Conservation (phyloP, 2,797 vertebrate species). For the Megalops cyprinoides region DNA sequence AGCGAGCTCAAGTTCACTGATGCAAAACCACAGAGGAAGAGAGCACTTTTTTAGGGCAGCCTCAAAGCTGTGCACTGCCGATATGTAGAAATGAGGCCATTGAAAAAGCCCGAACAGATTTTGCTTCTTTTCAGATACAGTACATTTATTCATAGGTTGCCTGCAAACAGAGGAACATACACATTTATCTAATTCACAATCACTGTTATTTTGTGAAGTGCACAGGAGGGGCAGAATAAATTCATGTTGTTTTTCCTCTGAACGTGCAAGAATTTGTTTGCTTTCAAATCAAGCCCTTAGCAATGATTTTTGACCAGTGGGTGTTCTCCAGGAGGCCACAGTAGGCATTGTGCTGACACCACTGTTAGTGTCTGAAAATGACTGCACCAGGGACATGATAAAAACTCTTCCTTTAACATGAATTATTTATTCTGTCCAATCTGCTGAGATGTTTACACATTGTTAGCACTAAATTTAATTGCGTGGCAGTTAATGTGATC, state of each 20-base stretch:
- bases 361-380: conserved; percentile 20
- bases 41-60: background rate
- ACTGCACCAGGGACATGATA: conserved; percentile 49
- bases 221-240: background rate
- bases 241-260: background rate
- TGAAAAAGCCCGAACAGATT: background rate
- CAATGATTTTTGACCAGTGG: background rate
- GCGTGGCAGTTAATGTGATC: conserved; percentile 25
- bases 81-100: background rate
- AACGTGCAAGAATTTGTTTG: background rate
- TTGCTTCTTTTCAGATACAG: background rate
- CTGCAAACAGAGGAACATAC: background rate
- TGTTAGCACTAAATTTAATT: conserved; percentile 23
- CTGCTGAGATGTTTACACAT: conserved; percentile 19
- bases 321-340: background rate
- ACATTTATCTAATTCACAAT: background rate
- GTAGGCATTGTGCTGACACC: background rate
- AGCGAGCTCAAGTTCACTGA: conserved; percentile 18
- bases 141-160: background rate
- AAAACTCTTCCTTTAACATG: conserved; percentile 37
- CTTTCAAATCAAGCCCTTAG: conserved; percentile 7
- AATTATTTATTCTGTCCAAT: conserved; percentile 11
- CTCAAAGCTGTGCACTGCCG: conserved; percentile 4
- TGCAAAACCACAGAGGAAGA: conserved; percentile 9
- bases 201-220: background rate